Conservation (phyloP, 2,113 vertebrate genomes). For the Centrocercus urophasianus region DNA sequence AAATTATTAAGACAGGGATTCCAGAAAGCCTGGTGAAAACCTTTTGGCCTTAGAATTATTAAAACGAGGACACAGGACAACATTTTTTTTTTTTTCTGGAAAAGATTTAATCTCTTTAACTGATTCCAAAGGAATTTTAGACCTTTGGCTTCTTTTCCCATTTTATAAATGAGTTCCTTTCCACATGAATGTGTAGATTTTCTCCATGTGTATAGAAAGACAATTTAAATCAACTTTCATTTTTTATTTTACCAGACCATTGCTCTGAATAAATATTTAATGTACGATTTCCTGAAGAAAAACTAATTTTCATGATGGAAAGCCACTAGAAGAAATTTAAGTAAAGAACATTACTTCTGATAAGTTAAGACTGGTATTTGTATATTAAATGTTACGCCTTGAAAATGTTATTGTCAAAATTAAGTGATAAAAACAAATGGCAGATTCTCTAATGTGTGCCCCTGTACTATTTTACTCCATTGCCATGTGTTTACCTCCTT, state of each 20-base stretch:
- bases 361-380: not conserved
- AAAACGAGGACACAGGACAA: not conserved
- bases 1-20: not conserved
- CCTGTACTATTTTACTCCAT: not conserved
- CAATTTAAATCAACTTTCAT: not conserved
- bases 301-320: not conserved
- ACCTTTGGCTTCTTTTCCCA: not conserved
- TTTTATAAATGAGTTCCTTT: not conserved
- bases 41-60: not conserved
- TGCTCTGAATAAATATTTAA: not conserved
- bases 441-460: not conserved
- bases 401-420: not conserved
- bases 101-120: not conserved
- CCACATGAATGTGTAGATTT: not conserved
- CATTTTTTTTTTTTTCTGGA: not conserved
- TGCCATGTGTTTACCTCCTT: not conserved
- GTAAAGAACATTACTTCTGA: not conserved
- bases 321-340: not conserved
- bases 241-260: not conserved
- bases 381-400: not conserved
- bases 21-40: not conserved
- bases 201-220: not conserved
- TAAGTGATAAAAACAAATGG: not conserved
- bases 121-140: not conserved
- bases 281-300: slow-evolving; percentile 8